Percentiles rank a stretch among this genome's conserved stretches.
Evolutionary conservation across 2,113 vertebrate species (phyloP).

Genomic region (Synchiropus splendidus): DNA sequence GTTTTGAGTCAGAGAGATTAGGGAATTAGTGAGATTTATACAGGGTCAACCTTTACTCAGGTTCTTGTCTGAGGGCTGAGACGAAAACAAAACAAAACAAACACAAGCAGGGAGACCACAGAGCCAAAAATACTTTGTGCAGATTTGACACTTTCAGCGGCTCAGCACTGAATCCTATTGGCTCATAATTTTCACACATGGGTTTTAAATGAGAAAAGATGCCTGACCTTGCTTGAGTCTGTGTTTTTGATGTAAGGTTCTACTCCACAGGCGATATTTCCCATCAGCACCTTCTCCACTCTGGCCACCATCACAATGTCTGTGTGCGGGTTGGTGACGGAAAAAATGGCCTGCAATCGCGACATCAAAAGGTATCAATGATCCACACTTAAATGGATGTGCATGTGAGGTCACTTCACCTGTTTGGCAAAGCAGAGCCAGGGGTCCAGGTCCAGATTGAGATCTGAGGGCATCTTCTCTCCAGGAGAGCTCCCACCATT

Average conservation of each 20-base stretch:
- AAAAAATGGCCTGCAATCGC: slow-evolving; percentile 81
- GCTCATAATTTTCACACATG: too few species aligned
- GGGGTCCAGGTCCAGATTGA: slow-evolving; percentile 73
- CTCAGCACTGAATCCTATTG: too few species aligned
- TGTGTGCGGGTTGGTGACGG: slow-evolving; percentile 86
- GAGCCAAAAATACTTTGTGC: too few species aligned
- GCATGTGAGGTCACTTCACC: slow-evolving; percentile 53
- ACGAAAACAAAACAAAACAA: too few species aligned
- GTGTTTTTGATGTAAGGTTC: slow-evolving; percentile 95
- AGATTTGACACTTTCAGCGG: too few species aligned
- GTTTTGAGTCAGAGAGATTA: too few species aligned
- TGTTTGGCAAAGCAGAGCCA: slow-evolving; percentile 93
- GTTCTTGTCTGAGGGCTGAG: too few species aligned
- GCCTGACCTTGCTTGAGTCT: slow-evolving; percentile 87
- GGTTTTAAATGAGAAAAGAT: not conserved
- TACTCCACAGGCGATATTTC: slow-evolving; percentile 82
- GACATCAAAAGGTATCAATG: too few species aligned
- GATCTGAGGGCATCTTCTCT: slow-evolving; percentile 73
- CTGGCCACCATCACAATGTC: slow-evolving; percentile 91
- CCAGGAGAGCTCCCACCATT: slow-evolving; percentile 68
- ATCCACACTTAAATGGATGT: too few species aligned
- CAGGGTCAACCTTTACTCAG: too few species aligned
- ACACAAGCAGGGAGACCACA: too few species aligned
- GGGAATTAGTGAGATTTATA: too few species aligned
- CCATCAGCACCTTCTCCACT: slow-evolving; percentile 92